These are phyloP conservation scores for Heliothis virescens DNA, from an alignment of 1,140 invertebrate genomes.

Conservation along the genomic window DNA sequence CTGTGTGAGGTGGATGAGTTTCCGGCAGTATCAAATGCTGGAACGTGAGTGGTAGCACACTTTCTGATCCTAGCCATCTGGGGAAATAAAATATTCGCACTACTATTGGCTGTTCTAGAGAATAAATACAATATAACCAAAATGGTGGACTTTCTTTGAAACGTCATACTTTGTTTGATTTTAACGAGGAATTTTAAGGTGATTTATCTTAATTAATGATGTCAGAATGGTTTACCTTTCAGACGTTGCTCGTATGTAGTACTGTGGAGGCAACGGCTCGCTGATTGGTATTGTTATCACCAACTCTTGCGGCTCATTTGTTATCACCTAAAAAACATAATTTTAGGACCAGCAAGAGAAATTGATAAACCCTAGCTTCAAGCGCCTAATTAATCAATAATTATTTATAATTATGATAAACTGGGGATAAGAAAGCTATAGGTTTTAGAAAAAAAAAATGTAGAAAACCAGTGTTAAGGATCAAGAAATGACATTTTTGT, in stretches of 20 bases:
- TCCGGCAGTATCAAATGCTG: slow-evolving; percentile 97
- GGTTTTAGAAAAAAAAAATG: too few relatives aligned
- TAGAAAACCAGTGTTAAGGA: too few relatives aligned
- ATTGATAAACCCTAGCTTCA: too few relatives aligned
- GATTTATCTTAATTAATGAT: too few relatives aligned
- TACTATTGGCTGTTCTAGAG: too few relatives aligned
- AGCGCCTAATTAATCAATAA: too few relatives aligned
- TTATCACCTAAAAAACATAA: slow-evolving; percentile 87
- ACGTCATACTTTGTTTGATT: too few relatives aligned
- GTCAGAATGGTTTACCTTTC: slow-evolving; percentile 87
- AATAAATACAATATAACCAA: too few relatives aligned
- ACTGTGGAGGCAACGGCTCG: slow-evolving; percentile 96
- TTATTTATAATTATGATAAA: too few relatives aligned
- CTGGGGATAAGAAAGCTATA: too few relatives aligned
- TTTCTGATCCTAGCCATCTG: slow-evolving; percentile 95
- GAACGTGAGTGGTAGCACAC: slow-evolving; percentile 92
- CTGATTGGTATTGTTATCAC: slow-evolving; percentile 98
- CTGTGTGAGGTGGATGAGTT: slow-evolving; percentile 96
- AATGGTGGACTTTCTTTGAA: neutral
- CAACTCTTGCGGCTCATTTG: slow-evolving; percentile 92
- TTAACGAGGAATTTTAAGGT: too few relatives aligned
- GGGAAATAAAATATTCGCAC: slow-evolving; percentile 37
- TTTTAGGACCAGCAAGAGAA: neutral
- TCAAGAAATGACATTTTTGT: too few relatives aligned
- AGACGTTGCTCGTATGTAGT: slow-evolving; percentile 94